phyloP scores from a whole-genome alignment of 2,113 vertebrate genomes.

The Ia io region DNA sequence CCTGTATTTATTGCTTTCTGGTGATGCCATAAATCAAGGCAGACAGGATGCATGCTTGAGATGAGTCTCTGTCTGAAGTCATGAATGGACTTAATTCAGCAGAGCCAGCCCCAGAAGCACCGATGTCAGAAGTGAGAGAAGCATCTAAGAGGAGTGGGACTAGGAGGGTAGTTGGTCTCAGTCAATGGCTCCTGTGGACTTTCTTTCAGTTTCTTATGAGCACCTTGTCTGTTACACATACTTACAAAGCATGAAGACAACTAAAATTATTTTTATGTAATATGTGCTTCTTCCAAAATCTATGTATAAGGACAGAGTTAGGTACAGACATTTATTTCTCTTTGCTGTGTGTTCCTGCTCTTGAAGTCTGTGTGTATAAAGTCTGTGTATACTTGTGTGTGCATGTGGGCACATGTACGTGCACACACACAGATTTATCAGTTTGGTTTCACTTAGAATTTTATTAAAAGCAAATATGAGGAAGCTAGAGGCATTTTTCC shows the following conservation, averaged over 20 bases:
- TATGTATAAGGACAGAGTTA: background rate
- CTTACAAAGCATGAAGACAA: background rate
- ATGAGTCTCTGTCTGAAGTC: background rate
- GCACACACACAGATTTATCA: background rate
- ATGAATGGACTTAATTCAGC: background rate
- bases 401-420: background rate
- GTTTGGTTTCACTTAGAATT: background rate
- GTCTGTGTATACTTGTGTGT: background rate
- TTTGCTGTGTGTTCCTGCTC: background rate
- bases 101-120: background rate
- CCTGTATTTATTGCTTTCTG: background rate
- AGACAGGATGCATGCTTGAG: background rate
- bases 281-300: background rate
- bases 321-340: background rate
- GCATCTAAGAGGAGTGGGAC: background rate
- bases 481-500: constrained; percentile 36
- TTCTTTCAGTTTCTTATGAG: background rate
- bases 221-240: background rate
- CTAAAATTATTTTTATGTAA: background rate
- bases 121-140: background rate
- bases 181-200: background rate
- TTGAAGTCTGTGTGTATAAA: background rate
- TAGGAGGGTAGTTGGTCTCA: background rate
- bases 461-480: constrained; percentile 53
- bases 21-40: background rate